phyloP scores from a whole-genome alignment of 2,888 invertebrate species.

The Eugnorisma glareosa region DNA sequence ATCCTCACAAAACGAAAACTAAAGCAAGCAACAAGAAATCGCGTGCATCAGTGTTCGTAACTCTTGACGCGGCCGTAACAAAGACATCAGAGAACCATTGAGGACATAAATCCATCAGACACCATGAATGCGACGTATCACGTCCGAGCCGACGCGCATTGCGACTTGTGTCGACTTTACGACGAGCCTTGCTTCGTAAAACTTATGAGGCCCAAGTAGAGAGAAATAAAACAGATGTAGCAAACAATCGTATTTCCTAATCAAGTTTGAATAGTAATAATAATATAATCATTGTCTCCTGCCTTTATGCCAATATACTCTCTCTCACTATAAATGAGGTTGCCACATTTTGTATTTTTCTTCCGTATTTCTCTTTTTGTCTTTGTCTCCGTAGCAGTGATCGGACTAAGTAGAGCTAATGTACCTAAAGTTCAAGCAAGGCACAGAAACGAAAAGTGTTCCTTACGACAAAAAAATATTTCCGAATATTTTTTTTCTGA shows the following conservation, averaged over 20 bases:
- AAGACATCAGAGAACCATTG: conserved; percentile 80
- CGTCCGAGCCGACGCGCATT: conserved; percentile 79
- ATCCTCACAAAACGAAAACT: conserved; percentile 23
- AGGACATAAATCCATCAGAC: conserved; percentile 84
- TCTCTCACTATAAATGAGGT: too few species aligned
- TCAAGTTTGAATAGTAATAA: background rate
- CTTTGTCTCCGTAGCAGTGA: too few species aligned
- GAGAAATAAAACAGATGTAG: background rate
- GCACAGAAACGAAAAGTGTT: too few species aligned
- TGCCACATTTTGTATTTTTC: background rate
- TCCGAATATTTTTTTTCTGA: too few species aligned
- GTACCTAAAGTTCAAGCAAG: too few species aligned
- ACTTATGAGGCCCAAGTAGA: conserved; percentile 70
- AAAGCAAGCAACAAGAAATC: conserved; percentile 43
- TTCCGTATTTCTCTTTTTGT: background rate
- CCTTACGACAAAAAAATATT: too few species aligned
- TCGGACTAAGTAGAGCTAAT: too few species aligned
- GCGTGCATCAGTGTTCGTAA: conserved; percentile 57
- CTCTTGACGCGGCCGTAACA: conserved; percentile 67
- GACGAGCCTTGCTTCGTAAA: conserved; percentile 83
- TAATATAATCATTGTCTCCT: background rate
- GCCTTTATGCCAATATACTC: too few species aligned
- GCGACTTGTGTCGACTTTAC: conserved; percentile 80
- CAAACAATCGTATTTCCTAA: background rate
- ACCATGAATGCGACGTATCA: conserved; percentile 83